A percentile compares a stretch with the other conserved stretches of the same genome.
These are phyloP conservation scores for Scomber scombrus DNA, from an alignment of 2,113 vertebrate genomes.

Conservation along the genomic window DNA sequence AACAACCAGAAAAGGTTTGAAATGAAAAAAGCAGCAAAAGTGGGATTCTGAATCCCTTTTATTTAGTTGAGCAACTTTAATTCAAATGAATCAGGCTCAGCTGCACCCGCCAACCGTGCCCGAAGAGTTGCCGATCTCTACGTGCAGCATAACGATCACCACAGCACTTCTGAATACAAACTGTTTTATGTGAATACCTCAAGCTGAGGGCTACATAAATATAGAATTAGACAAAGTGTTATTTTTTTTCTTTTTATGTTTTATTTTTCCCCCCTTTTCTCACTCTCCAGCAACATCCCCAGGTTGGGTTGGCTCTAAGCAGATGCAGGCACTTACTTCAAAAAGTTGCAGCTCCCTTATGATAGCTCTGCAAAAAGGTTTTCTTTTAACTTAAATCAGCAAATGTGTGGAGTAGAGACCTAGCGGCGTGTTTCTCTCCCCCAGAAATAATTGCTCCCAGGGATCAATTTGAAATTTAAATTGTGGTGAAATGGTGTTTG, in stretches of 20 bases:
- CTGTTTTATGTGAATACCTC: slow-evolving; percentile 79
- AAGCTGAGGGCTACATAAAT: slow-evolving; percentile 83
- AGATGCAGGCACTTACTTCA: slow-evolving; percentile 79
- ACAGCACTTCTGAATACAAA: slow-evolving; percentile 77
- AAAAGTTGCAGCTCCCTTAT: slow-evolving; percentile 82
- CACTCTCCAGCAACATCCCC: slow-evolving; percentile 76
- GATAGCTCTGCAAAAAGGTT: slow-evolving; percentile 81
- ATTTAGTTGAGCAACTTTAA: slow-evolving; percentile 78
- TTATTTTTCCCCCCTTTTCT: slow-evolving; percentile 54
- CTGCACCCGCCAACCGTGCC: slow-evolving; percentile 72
- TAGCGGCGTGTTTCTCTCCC: slow-evolving; percentile 74
- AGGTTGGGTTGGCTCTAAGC: slow-evolving; percentile 75
- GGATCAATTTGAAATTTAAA: slow-evolving; percentile 87
- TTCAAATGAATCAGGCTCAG: slow-evolving; percentile 76
- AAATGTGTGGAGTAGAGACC: slow-evolving; percentile 79
- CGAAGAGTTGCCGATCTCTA: slow-evolving; percentile 72
- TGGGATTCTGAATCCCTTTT: slow-evolving; percentile 71
- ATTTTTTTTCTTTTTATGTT: slow-evolving; percentile 80
- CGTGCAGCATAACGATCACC: slow-evolving; percentile 65
- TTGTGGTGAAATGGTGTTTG: slow-evolving; percentile 83
- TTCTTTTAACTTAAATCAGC: slow-evolving; percentile 88
- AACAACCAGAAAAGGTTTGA: slow-evolving; percentile 42
- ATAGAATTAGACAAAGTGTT: slow-evolving; percentile 84
- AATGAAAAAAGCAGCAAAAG: slow-evolving; percentile 50
- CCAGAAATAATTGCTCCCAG: slow-evolving; percentile 80